Base-by-base conservation (phyloP, 2,797 vertebrate genomes). In the Orestias chungarensis region DNA sequence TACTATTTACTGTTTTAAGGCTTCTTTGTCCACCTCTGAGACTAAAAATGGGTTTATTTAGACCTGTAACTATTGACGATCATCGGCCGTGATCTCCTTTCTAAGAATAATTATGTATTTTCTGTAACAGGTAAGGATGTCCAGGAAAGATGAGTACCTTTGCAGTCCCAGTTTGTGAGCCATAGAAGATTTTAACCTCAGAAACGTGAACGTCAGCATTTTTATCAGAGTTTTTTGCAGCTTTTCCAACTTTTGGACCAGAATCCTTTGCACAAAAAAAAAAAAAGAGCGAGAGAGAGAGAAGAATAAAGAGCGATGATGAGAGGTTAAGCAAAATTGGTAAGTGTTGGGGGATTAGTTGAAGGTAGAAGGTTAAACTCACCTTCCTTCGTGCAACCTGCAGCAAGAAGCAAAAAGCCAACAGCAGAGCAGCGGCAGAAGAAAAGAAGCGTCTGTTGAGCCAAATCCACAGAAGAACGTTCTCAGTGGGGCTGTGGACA, bases 131-230 rank as follows among this genome's bases (percentile, higher is more conserved):
- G 23, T 20, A 20, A 55, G 7, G 3, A 42, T 14, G 15, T 27
- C 57, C 5, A 11, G 29, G 49, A 18, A 4, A 20, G 44, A 10
- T 1, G 15, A 62, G 29, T 91, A 99, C 97, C 95, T 97, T 96
- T 66, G 96, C 96, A 3, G 96, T 98, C 80, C 97, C 97, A 1
- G 97, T 99, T 85, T 99, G 98, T 17, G 97, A 98, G 5, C 96
- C 97, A 43, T 95, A 98, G 81, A 98, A 96, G 81, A 99, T 93
- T 89, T 95, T 97, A 5, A 98, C 95, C 29, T 89, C 93, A 1
- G 95, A 93, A 64, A 98, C 94, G 33, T 86, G 83, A 78, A 90
- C 54, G 35, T 76, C 85, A 18, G 88, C 44, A 23, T 88, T 87
- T 59, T 77, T 76, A 27, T 55, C 76, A 1, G 66, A 8, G 66